Evolutionary conservation across 2,888 invertebrate species (phyloP).

Genomic region (Celastrina argiolus): DNA sequence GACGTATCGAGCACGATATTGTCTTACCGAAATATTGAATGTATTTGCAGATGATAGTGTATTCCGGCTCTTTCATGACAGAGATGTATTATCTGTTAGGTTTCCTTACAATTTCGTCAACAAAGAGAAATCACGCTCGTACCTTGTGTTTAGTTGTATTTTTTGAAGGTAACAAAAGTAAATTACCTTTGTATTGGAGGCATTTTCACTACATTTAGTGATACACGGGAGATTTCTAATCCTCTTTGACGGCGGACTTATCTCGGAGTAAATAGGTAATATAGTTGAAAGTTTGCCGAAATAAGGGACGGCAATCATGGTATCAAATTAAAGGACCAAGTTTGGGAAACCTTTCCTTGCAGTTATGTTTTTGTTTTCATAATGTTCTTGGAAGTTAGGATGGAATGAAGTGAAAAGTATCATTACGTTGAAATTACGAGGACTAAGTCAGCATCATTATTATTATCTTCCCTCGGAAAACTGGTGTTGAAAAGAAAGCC

Average conservation of each 20-base stretch:
- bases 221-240: not conserved
- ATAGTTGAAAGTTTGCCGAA: constrained; percentile 14
- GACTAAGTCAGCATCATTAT: not conserved
- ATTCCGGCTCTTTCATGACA: not conserved
- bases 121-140: too few relatives aligned
- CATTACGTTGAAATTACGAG: constrained; percentile 1
- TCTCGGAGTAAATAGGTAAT: constrained; percentile 2
- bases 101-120: not conserved
- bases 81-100: not conserved
- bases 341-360: constrained; percentile 10
- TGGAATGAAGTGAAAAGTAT: not conserved
- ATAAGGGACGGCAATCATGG: constrained; percentile 14
- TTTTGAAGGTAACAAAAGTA: not conserved
- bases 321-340: constrained; percentile 17
- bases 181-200: not conserved
- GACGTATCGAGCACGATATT: constrained; percentile 36
- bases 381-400: not conserved
- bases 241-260: not conserved
- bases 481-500: too few relatives aligned
- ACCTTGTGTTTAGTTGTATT: not conserved
- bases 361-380: not conserved
- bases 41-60: constrained; percentile 6
- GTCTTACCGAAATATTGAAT: not conserved
- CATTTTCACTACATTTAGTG: not conserved
- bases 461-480: too few relatives aligned